Conservation (phyloP, 2,797 vertebrate species). For the Meda fulgida region DNA sequence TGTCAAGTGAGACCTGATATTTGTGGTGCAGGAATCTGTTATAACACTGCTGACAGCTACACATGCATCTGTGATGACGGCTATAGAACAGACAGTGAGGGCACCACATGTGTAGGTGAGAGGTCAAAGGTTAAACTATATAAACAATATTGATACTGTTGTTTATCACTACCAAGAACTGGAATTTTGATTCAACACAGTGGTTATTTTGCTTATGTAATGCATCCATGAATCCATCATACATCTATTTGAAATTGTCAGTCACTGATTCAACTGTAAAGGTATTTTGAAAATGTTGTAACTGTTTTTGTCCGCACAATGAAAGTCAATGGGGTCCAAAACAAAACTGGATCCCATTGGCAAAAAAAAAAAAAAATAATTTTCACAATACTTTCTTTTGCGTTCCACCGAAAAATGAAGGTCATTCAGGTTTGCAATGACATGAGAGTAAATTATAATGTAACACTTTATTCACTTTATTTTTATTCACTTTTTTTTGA, state of each 20-base stretch:
- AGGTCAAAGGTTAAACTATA: conserved; percentile 19
- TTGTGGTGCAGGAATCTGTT: conserved; percentile 90
- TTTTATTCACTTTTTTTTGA: not conserved
- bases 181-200: not conserved
- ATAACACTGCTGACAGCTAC: conserved; percentile 90
- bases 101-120: conserved; percentile 90
- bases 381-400: not conserved
- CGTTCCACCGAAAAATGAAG: not conserved
- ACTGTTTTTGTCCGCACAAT: not conserved
- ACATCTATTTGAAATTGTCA: not conserved
- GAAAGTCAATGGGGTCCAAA: not conserved
- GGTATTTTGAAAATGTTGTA: not conserved
- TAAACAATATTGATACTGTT: not conserved
- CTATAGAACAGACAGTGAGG: conserved; percentile 79
- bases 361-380: not conserved
- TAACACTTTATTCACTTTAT: not conserved
- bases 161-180: not conserved
- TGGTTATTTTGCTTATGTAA: not conserved
- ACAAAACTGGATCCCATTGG: not conserved
- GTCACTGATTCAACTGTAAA: not conserved
- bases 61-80: conserved; percentile 90
- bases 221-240: not conserved
- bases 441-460: not conserved
- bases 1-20: conserved; percentile 90
- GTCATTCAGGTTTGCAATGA: not conserved